These are phyloP conservation scores for Cephus pulcher DNA, from an alignment of 2,888 invertebrate species.

Conservation along the genomic window DNA sequence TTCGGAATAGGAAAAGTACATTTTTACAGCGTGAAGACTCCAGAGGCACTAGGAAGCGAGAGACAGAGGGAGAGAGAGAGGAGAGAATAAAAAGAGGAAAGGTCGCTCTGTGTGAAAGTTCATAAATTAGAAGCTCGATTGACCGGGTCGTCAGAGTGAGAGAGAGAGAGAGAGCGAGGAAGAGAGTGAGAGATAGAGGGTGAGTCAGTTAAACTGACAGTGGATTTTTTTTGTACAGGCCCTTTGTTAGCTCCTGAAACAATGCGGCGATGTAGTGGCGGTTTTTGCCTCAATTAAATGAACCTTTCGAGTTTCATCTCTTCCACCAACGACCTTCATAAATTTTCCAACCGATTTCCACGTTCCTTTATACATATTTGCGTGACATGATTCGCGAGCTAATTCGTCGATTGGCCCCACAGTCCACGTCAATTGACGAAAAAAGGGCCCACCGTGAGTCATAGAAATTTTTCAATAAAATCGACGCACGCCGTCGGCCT, in stretches of 20 bases:
- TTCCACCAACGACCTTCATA: not conserved
- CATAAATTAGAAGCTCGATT: slow-evolving; percentile 28
- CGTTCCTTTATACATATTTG: not conserved
- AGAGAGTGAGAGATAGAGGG: not conserved
- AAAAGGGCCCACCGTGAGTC: not conserved
- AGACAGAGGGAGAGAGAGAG: not conserved
- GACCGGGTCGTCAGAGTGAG: not conserved
- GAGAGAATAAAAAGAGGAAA: not conserved
- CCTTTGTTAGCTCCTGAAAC: slow-evolving; percentile 29
- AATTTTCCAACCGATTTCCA: not conserved
- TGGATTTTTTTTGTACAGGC: slow-evolving; percentile 30
- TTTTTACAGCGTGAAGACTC: not conserved
- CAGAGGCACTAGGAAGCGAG: not conserved
- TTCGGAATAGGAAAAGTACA: not conserved
- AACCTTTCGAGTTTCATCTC: slow-evolving; percentile 21
- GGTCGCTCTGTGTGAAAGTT: slow-evolving; percentile 22
- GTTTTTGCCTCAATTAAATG: slow-evolving; percentile 27
- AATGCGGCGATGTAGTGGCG: slow-evolving; percentile 24
- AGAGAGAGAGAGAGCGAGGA: not conserved
- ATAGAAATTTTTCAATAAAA: not conserved
- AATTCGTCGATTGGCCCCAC: not conserved
- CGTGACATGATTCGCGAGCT: not conserved
- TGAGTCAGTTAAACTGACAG: slow-evolving; percentile 34
- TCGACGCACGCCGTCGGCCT: not conserved
- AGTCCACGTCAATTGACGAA: not conserved